Evolutionary conservation across 2,113 vertebrate genomes (phyloP), one percentile per base, ranked within the genome.

Genomic region (Podarcis muralis): DNA sequence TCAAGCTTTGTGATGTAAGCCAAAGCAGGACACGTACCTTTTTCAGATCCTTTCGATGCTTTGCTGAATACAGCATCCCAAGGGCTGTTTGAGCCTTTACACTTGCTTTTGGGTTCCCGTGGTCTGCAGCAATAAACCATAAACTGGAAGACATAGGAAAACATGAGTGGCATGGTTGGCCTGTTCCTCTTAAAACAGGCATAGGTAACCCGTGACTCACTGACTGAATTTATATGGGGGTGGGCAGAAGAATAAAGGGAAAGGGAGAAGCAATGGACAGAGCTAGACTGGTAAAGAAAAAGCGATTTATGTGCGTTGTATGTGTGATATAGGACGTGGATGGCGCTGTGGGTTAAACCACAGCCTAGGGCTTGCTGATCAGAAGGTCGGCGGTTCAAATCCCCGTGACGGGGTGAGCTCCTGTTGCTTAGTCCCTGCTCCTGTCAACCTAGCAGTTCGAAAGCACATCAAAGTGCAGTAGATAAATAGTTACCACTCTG

Each of bases 111-210:
- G 97, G 97, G 82, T 98, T 98, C 79, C 97, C 97, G 57, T 96
- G 77, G 43, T 97, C 96, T 76, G 98, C 98, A 86, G 97, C 98
- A 78, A 95, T 91, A 90, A 98, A 94, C 97, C 97, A 98, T 25
- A 97, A 86, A 92, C 96, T 97, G 37, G 71, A 87, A 92, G 88
- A 93, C 87, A 2, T 81, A 77, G 18, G 6, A 87, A 68, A 83
- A 35, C 15, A 43, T 37, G 83, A 86, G 13, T 71, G 71, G 81
- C 2, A 2, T 7, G 35, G 7, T 22, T 32, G 25, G 30, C 32
- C 11, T n/a, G 11, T 65, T 78, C 43, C 88, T 25, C 16, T 81
- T 48, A 9, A 12, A 22, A 23, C 27, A 11, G 25, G 4, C 8
- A 71, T n/a, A 12, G 30, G 69, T 27, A 71, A 71, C 25, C 69